Evolutionary conservation across 2,888 invertebrate genomes (phyloP), one percentile per base, ranked within the genome.

Genomic region (Harpagoxenus sublaevis): DNA sequence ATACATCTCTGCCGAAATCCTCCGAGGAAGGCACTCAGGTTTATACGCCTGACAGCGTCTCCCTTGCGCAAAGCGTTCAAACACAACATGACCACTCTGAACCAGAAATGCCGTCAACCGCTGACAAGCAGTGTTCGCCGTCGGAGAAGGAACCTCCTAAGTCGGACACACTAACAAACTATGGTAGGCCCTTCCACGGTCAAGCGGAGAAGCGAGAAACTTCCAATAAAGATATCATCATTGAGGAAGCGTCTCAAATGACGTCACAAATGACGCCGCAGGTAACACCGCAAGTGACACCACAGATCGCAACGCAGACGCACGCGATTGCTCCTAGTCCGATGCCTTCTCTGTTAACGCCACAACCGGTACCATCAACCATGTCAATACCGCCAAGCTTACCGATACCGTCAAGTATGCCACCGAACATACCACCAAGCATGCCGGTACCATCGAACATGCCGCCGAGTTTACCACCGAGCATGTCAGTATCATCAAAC

Each of bases 1-100:
- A 95, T 70, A 87, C 91, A 55, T 87, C 91, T 79, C 63, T 92
- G 65, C 93, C 92, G 78, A 94, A 94, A 83, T 89, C 92, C 9
- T 89, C 91, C 45, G 91, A 92, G 57, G 92, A 93, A 71, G 88
- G 88, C 48, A 88, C 87, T 51, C 93, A 92, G 83, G 87, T 90
- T 23, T 93, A 92, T 62, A 83, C 86, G 28, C 78, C 89, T 5
- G 92, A 93, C 18, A 88, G 79, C 12, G 87, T 88, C 35, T 74
- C 89, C 5, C 84, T 83, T 70, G 86, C 87, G 18, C 92, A 92
- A 84, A 66, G 84, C 77, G 85, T 91, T 57, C 92, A 90, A 84
- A 87, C 89, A 31, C 92, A 92, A 57, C 88, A 87, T 15, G 89
- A 91, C 60, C 88, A 86, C 8, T 48, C 87, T 10, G 91, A 90